These are phyloP conservation scores for Drosophila baimaii DNA, from an alignment of 1,140 invertebrate species.

Conservation along the genomic window DNA sequence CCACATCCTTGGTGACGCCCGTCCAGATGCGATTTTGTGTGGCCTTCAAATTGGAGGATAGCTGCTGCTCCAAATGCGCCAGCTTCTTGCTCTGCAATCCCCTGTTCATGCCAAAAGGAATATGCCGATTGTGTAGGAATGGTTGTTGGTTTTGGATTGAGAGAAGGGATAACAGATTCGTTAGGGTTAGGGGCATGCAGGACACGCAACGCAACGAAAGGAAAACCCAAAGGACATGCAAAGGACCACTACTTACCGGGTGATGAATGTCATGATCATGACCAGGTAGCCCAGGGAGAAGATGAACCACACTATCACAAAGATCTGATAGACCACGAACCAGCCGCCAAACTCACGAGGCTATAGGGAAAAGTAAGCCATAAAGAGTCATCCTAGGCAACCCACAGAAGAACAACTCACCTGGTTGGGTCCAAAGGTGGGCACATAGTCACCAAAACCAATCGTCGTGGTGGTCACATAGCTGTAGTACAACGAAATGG, in stretches of 20 bases:
- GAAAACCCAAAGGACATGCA: slow-evolving; percentile 46
- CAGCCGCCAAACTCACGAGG: slow-evolving; percentile 79
- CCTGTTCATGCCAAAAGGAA: slow-evolving; percentile 53
- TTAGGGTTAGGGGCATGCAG: slow-evolving; percentile 60
- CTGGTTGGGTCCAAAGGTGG: slow-evolving; percentile 85
- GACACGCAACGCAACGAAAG: slow-evolving; percentile 31
- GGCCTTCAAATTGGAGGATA: slow-evolving; percentile 89
- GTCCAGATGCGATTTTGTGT: slow-evolving; percentile 91
- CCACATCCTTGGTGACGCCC: slow-evolving; percentile 90
- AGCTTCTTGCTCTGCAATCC: slow-evolving; percentile 88
- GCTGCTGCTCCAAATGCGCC: slow-evolving; percentile 89
- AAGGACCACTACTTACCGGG: slow-evolving; percentile 80
- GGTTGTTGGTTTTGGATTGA: slow-evolving; percentile 15
- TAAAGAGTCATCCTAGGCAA: not conserved
- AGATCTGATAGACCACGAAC: slow-evolving; percentile 83
- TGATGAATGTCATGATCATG: slow-evolving; percentile 95
- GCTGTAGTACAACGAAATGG: slow-evolving; percentile 95
- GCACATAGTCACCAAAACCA: slow-evolving; percentile 97
- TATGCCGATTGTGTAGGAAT: slow-evolving; percentile 11
- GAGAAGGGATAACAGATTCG: slow-evolving; percentile 19
- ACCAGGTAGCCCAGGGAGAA: slow-evolving; percentile 95
- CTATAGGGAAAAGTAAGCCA: slow-evolving; percentile 29
- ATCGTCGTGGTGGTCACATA: slow-evolving; percentile 97
- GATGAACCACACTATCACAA: slow-evolving; percentile 91
- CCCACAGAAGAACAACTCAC: slow-evolving; percentile 80